Percentiles rank a stretch among this genome's conserved stretches.
phyloP scores from a whole-genome alignment of 2,113 vertebrate genomes.

The Austrofundulus limnaeus region DNA sequence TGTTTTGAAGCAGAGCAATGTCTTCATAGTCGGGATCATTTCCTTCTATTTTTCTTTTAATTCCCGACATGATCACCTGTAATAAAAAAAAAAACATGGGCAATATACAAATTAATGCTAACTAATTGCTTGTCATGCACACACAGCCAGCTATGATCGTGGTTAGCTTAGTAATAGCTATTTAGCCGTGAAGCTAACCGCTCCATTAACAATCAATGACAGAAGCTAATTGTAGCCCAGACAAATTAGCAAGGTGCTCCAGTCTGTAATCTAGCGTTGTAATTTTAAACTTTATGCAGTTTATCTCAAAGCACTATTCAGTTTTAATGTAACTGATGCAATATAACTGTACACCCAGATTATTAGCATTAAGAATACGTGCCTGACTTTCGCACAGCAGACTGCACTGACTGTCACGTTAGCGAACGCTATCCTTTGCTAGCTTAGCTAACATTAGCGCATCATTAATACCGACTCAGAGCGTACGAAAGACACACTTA shows the following conservation, averaged over 20 bases:
- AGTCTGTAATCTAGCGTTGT: slow-evolving; percentile 4
- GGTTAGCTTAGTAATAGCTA: slow-evolving; percentile 38
- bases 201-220: slow-evolving; percentile 6
- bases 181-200: slow-evolving; percentile 18
- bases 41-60: slow-evolving; percentile 91
- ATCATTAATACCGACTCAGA: slow-evolving; percentile 23
- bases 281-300: neutral
- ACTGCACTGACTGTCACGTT: slow-evolving; percentile 10
- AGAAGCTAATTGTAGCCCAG: slow-evolving; percentile 17
- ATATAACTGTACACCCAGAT: neutral
- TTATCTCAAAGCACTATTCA: neutral
- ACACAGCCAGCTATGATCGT: slow-evolving; percentile 5
- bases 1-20: slow-evolving; percentile 84
- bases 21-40: slow-evolving; percentile 96
- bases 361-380: neutral
- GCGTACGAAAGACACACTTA: slow-evolving; percentile 51
- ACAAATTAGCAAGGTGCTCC: slow-evolving; percentile 6
- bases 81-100: neutral
- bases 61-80: slow-evolving; percentile 87
- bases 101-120: neutral
- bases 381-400: slow-evolving; percentile 4
- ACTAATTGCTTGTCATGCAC: neutral
- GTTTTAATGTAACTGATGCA: neutral
- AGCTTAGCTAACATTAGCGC: slow-evolving; percentile 50
- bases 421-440: slow-evolving; percentile 45